A percentile compares a stretch with the other conserved stretches of the same genome.
phyloP scores from a whole-genome alignment of 2,113 vertebrate species.

The Mirza zaza region DNA sequence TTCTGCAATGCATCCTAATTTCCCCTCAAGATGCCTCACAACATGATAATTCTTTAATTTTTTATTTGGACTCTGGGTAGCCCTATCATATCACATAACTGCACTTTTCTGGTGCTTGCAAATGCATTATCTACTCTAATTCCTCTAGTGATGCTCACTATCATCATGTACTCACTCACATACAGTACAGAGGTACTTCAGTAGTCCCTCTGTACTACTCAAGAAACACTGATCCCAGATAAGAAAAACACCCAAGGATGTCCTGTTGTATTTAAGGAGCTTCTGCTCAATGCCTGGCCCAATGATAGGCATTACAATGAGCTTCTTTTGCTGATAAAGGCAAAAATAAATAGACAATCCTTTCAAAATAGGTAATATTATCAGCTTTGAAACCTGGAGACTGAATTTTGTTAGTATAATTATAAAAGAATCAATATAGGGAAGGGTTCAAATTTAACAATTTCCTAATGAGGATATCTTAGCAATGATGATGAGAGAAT shows the following conservation, averaged over 20 bases:
- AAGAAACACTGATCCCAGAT: constrained; percentile 18
- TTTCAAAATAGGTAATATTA: constrained; percentile 36
- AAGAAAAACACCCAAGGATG: neutral
- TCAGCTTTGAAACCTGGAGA: neutral
- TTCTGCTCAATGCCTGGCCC: neutral
- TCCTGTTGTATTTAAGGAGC: constrained; percentile 1
- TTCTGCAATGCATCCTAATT: neutral
- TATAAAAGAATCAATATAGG: constrained; percentile 12
- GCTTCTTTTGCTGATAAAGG: constrained; percentile 18
- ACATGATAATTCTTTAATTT: constrained; percentile 29
- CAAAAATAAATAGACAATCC: constrained; percentile 21
- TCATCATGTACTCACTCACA: neutral
- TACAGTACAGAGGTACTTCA: neutral
- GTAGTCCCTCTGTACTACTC: neutral
- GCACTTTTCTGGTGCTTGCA: neutral
- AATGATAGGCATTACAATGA: neutral
- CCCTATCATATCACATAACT: neutral
- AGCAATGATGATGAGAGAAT: neutral
- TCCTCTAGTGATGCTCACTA: neutral
- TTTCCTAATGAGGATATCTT: constrained; percentile 1
- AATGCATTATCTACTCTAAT: constrained; percentile 49
- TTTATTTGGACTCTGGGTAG: neutral
- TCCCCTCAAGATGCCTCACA: neutral
- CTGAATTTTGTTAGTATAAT: constrained; percentile 43
- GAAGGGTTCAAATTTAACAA: constrained; percentile 12